Conservation (phyloP, 2,113 vertebrate species). For the Lophochroa leadbeateri region DNA sequence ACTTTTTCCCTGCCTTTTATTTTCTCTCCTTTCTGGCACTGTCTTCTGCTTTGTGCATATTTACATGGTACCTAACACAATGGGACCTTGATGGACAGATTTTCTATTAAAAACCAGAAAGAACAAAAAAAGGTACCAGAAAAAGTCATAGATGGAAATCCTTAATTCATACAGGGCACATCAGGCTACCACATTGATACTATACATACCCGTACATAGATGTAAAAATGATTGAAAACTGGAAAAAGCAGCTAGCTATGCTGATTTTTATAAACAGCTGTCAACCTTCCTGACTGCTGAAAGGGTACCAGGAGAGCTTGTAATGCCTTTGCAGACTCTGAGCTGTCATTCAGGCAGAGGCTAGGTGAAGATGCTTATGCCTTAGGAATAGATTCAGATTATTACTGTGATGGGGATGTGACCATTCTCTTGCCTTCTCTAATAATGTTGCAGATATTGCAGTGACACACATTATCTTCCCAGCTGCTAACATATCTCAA, state of each 20-base stretch:
- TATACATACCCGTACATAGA: neutral
- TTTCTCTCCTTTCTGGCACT: neutral
- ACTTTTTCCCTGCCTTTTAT: neutral
- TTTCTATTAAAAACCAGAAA: neutral
- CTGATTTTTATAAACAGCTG: slow-evolving; percentile 22
- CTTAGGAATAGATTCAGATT: slow-evolving; percentile 45
- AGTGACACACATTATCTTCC: slow-evolving; percentile 42
- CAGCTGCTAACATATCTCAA: slow-evolving; percentile 7
- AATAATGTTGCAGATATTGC: slow-evolving; percentile 31
- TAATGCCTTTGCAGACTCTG: neutral
- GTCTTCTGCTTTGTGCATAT: neutral
- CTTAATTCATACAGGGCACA: neutral
- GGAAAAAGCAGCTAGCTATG: neutral
- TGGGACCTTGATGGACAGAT: fast-evolving
- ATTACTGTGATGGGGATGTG: slow-evolving; percentile 20
- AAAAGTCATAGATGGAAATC: neutral
- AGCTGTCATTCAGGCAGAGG: slow-evolving; percentile 51
- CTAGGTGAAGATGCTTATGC: neutral
- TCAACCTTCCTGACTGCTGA: neutral
- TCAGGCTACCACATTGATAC: neutral
- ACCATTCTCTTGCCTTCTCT: neutral
- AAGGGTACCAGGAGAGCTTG: neutral
- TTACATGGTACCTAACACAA: neutral
- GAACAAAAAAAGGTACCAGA: neutral
- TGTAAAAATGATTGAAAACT: neutral